Evolutionary conservation across 2,113 vertebrate genomes (phyloP), one percentile per base, ranked within the genome.

Genomic region (Tor tambroides): DNA sequence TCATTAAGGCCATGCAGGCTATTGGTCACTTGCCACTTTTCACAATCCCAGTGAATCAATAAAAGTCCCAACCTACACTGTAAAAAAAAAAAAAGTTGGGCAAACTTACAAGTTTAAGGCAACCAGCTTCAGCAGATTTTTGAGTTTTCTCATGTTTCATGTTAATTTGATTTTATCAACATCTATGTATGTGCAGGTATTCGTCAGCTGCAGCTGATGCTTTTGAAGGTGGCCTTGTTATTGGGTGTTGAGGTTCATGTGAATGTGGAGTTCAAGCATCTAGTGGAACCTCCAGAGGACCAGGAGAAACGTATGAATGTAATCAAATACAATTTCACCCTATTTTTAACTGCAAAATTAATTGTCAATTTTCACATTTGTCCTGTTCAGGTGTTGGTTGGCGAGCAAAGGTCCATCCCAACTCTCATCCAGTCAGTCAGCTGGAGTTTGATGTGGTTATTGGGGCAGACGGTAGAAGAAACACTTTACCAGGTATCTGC

Each of bases 181-280:
- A 32, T 59, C 4, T 35, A 15, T 84, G 26, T 80, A 46, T 85
- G 41, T 26, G 7, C 51, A 99, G 98, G 98, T 94, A 99, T 99
- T 91, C 97, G 98, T 46, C 98, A 98, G 92, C 96, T 99, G 80
- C 98, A 99, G 89, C 92, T 99, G 51, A 96, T 99, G 87, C 96
- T 99, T 82, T 91, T 99, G 85, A 99, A 99, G 93, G 96, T 98
- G 35, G 97, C 97, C 65, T 93, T 99, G 92, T 95, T 99, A 89
- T 92, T 99, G 30, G 98, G 98, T 69, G 97, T 98, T 17, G 96
- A 99, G 89, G 97, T 99, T 83, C 97, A 99, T 0, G 97, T 99
- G 82, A 98, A 97, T 3, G 97, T 98, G 87, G 98, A 99, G 87
- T 99, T 99, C 87, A 96, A 95, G 84, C 94, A 95, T 0, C 95